Conservation (phyloP, 2,888 invertebrate species). For the Sinopyrophorus schimmeli region DNA sequence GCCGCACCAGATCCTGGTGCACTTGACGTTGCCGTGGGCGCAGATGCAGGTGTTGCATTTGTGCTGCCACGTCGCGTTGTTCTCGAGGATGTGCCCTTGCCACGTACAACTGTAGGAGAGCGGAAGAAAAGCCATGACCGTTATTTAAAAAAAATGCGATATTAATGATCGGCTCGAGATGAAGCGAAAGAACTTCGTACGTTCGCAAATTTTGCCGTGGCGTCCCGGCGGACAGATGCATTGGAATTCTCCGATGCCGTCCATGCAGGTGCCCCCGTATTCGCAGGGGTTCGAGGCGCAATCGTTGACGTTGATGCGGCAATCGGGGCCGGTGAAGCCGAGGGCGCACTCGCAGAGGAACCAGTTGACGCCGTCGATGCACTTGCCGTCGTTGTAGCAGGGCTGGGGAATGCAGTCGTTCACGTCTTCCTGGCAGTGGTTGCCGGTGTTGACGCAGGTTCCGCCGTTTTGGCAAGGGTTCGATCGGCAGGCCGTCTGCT, state of each 20-base stretch:
- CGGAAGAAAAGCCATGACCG: conserved; percentile 54
- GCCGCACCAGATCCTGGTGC: conserved; percentile 90
- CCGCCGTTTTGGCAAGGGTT: conserved; percentile 71
- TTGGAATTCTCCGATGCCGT: conserved; percentile 73
- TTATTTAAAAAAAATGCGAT: conserved; percentile 48
- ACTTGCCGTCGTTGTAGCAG: conserved; percentile 85
- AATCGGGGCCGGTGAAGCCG: conserved; percentile 82
- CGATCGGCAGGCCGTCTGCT: conserved; percentile 59
- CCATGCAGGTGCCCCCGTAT: conserved; percentile 77
- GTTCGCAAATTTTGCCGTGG: conserved; percentile 72
- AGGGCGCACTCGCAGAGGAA: conserved; percentile 83
- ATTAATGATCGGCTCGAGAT: no score
- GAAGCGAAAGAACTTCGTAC: conserved; percentile 60
- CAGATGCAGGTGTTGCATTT: conserved; percentile 89
- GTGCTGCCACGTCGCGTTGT: conserved; percentile 76
- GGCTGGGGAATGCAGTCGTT: conserved; percentile 72
- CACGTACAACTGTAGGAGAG: conserved; percentile 60
- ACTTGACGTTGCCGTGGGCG: conserved; percentile 70
- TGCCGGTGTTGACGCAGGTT: conserved; percentile 70
- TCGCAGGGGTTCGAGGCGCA: conserved; percentile 79
- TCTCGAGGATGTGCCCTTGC: conserved; percentile 62
- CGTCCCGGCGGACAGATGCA: conserved; percentile 74
- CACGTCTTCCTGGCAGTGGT: conserved; percentile 67
- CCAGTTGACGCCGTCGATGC: conserved; percentile 86
- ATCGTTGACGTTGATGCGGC: conserved; percentile 79